Percentiles rank a stretch among this genome's conserved stretches.
Conservation (phyloP, 2,797 vertebrate species). For the Presbytis comata region DNA sequence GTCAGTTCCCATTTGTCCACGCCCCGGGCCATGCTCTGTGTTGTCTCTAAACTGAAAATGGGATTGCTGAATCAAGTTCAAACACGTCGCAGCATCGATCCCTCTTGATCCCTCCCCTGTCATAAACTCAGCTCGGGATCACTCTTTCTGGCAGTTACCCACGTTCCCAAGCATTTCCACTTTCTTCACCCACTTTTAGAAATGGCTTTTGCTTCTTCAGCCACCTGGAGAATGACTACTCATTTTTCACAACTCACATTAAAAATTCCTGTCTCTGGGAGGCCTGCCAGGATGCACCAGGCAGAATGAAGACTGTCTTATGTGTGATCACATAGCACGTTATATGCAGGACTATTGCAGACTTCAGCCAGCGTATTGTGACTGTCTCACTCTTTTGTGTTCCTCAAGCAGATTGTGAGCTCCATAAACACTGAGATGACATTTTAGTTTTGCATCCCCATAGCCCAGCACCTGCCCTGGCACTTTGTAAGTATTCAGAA, state of each 20-base stretch:
- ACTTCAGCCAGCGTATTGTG: neutral
- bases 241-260: neutral
- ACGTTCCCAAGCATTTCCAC: neutral
- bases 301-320: neutral
- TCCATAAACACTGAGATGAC: neutral
- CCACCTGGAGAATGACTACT: neutral
- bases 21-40: neutral
- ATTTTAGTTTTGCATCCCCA: neutral
- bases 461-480: neutral
- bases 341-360: fast-evolving
- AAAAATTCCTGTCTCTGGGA: neutral
- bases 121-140: neutral
- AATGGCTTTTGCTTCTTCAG: neutral
- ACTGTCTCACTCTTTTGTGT: neutral
- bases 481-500: neutral
- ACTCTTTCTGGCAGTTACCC: neutral
- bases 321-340: neutral
- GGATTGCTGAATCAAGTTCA: neutral
- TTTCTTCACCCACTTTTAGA: neutral
- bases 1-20: neutral
- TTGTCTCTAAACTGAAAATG: neutral
- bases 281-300: neutral
- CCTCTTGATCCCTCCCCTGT: neutral
- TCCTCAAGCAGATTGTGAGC: neutral
- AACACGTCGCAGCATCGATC: fast-evolving